These are phyloP conservation scores for Torymus texanus DNA, from an alignment of 2,888 invertebrate genomes.

Conservation along the genomic window DNA sequence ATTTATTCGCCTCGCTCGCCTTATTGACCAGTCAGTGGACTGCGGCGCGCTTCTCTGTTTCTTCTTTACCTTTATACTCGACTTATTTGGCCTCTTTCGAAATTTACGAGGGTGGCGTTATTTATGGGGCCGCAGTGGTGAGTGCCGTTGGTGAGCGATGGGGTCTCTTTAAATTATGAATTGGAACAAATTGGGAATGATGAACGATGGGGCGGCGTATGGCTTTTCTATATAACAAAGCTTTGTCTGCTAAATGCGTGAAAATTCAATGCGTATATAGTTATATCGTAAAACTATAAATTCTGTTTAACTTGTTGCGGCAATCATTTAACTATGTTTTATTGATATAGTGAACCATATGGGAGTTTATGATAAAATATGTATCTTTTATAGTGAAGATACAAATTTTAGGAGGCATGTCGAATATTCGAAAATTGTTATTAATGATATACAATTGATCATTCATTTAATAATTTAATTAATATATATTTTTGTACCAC, in stretches of 20 bases:
- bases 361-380: too few relatives aligned
- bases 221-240: not conserved
- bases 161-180: conserved; percentile 20
- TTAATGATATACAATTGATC: not conserved
- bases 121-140: conserved; percentile 6
- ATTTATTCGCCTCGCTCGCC: conserved; percentile 63
- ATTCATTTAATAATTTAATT: too few relatives aligned
- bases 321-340: not conserved
- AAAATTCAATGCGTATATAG: too few relatives aligned
- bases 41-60: conserved; percentile 9
- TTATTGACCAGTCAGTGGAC: conserved; percentile 33
- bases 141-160: conserved; percentile 18
- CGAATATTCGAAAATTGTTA: not conserved
- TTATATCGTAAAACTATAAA: too few relatives aligned
- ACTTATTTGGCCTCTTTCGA: conserved; percentile 10
- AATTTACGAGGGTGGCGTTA: conserved; percentile 28
- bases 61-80: conserved; percentile 12
- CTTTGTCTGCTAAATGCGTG: not conserved
- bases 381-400: too few relatives aligned
- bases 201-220: not conserved
- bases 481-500: too few relatives aligned
- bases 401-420: too few relatives aligned
- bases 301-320: not conserved
- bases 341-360: too few relatives aligned
- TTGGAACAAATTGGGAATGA: conserved; percentile 2